phyloP scores from a whole-genome alignment of 1,140 invertebrate species.

The Aphaenogaster floridana region DNA sequence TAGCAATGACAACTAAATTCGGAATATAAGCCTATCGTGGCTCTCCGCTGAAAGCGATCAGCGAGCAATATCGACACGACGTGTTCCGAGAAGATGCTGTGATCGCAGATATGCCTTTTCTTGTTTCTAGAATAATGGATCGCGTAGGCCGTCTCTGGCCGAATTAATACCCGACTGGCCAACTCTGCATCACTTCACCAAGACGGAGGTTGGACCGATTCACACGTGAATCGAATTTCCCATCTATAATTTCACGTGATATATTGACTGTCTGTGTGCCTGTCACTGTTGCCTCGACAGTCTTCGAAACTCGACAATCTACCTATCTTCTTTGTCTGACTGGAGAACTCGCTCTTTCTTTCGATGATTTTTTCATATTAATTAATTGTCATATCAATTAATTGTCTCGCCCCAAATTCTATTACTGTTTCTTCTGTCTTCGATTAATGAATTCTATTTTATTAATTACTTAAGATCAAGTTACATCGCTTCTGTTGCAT shows the following conservation, averaged over 20 bases:
- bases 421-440: slow-evolving; percentile 32
- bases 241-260: slow-evolving; percentile 62
- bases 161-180: slow-evolving; percentile 99
- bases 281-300: slow-evolving; percentile 39
- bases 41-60: slow-evolving; percentile 12
- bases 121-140: slow-evolving; percentile 88
- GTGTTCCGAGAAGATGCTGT: slow-evolving; percentile 56
- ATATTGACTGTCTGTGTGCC: slow-evolving; percentile 64
- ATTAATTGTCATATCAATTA: slow-evolving; percentile 15
- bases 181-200: slow-evolving; percentile 94
- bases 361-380: slow-evolving; percentile 17
- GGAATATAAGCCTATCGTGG: neutral
- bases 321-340: slow-evolving; percentile 37
- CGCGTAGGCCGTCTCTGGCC: slow-evolving; percentile 95
- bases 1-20: slow-evolving; percentile 16
- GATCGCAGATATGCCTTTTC: slow-evolving; percentile 70
- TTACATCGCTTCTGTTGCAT: slow-evolving; percentile 29
- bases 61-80: slow-evolving; percentile 33
- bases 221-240: slow-evolving; percentile 42
- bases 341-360: slow-evolving; percentile 43
- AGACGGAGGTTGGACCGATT: slow-evolving; percentile 90
- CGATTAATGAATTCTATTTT: slow-evolving; percentile 46
- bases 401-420: neutral
- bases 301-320: slow-evolving; percentile 41
- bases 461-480: slow-evolving; percentile 37